These are phyloP conservation scores for Laothoe populi DNA, from an alignment of 2,888 invertebrate genomes.

Conservation along the genomic window DNA sequence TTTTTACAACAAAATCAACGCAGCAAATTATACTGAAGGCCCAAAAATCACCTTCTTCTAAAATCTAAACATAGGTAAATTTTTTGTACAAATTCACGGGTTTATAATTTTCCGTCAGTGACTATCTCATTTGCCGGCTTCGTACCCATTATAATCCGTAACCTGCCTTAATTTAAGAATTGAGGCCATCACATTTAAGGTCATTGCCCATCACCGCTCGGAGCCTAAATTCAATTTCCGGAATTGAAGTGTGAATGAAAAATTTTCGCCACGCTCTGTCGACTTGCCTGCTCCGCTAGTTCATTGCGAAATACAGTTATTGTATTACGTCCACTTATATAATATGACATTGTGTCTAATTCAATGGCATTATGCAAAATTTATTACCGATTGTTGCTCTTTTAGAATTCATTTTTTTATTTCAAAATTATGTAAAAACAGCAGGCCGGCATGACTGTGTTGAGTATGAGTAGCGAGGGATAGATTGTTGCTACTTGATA, in stretches of 20 bases:
- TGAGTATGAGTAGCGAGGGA: too few relatives aligned
- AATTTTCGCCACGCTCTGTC: not conserved
- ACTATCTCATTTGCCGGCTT: too few relatives aligned
- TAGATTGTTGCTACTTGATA: too few relatives aligned
- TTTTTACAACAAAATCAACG: too few relatives aligned
- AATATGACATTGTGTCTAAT: slow-evolving; percentile 47
- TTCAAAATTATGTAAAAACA: too few relatives aligned
- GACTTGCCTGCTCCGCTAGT: not conserved
- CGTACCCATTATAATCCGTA: not conserved
- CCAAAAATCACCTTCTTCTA: too few relatives aligned
- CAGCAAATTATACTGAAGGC: too few relatives aligned
- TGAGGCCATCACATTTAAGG: not conserved
- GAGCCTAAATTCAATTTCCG: not conserved
- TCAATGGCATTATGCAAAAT: slow-evolving; percentile 39
- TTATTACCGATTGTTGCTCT: not conserved
- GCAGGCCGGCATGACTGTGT: too few relatives aligned
- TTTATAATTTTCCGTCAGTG: too few relatives aligned
- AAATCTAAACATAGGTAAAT: too few relatives aligned
- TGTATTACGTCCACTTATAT: slow-evolving; percentile 45
- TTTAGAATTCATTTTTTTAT: not conserved
- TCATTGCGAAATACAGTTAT: not conserved
- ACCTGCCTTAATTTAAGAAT: not conserved
- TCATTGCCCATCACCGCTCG: not conserved
- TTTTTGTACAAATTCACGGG: too few relatives aligned
- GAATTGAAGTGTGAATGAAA: not conserved